Evolutionary conservation across 2,113 vertebrate species (phyloP).

Genomic region (Empidonax traillii): DNA sequence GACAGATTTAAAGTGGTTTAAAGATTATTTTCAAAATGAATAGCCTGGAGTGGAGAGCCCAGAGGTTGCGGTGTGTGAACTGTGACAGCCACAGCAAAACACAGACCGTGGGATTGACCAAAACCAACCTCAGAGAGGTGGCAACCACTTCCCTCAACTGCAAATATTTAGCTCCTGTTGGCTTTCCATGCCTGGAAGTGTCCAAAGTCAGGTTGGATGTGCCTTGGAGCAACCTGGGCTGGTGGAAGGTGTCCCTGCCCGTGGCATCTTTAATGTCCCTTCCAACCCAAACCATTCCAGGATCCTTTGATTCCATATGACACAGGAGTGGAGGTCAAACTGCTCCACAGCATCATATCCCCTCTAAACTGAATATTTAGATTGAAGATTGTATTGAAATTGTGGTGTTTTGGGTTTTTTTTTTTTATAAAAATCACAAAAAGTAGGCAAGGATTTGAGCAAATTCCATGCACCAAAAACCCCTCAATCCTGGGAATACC

Average conservation of each 20-base stretch:
- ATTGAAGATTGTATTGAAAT: neutral
- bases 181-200: neutral
- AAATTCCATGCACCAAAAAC: neutral
- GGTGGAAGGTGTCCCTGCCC: neutral
- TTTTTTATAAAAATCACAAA: neutral
- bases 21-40: neutral
- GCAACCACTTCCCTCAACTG: neutral
- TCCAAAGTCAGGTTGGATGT: neutral
- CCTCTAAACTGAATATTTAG: neutral
- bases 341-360: neutral
- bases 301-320: neutral
- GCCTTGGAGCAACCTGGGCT: neutral
- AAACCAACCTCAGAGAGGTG: neutral
- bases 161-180: neutral
- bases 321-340: neutral
- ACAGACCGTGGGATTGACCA: neutral
- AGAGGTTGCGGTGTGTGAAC: neutral
- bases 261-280: neutral
- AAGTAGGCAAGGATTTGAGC: neutral
- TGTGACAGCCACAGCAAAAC: neutral
- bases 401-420: neutral
- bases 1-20: neutral
- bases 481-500: too few species aligned
- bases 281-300: neutral
- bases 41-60: neutral